Evolutionary conservation across 2,888 invertebrate species (phyloP), one percentile per base, ranked within the genome.

Genomic region (Ormyrus thymus): DNA sequence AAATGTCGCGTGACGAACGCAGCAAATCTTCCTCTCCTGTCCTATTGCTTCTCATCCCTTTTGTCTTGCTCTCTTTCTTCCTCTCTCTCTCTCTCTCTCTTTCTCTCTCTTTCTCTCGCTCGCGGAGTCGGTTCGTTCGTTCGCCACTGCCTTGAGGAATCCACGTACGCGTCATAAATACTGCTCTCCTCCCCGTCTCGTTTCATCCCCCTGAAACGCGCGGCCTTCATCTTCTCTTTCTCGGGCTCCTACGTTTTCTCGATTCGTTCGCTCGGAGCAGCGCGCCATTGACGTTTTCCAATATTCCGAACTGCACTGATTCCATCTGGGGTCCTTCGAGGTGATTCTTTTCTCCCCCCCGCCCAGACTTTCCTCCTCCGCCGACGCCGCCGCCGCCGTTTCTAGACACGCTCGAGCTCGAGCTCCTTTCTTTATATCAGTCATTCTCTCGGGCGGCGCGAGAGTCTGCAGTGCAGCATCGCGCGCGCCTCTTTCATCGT

Each of bases 131-230:
- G 58, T 6, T 29, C 15, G 55, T 46, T 45, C 51, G 45, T 13
- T 64, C 46, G 64, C 46, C 15, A 15, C 68, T 65, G 61, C 82
- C 85, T 84, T 85, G 83, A 84, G 83, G 85, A 88, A 87, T 86
- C 86, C 89, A 89, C 88, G 89, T 89, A 87, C 87, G 86, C 84
- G 86, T 89, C 89, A 89, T 89, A 89, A 89, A 89, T 89, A 89
- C 84, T 84, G 84, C 81, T 76, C 83, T 74, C 73, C 80, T 80
- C 80, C 78, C 75, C 65, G 71, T 76, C 70, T 68, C 74, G 55
- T 71, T 50, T 77, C 76, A 61, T 61, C 48, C 56, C 55, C 61
- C 29, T 29, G 48, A 62, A 65, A 65, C 9, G 65, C 29, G 65
- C 59, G 55, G 73, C 56, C 68, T 73, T 78, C 74, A 65, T 79